Evolutionary conservation across 1,140 invertebrate genomes (phyloP).

Genomic region (Frieseomelitta varia): DNA sequence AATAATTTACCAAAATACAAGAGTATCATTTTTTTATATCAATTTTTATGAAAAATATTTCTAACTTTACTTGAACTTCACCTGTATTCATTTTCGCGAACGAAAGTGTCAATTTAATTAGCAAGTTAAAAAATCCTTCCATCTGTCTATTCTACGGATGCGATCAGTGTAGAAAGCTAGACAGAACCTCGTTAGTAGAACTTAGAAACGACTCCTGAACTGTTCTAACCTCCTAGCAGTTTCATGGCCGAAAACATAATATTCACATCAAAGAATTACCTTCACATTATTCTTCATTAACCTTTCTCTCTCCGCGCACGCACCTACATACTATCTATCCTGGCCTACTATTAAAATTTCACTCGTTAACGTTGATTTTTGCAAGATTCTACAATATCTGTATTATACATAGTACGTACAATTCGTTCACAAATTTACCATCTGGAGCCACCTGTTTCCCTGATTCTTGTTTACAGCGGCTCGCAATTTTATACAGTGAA

Average conservation of each 20-base stretch:
- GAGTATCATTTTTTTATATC: too few relatives aligned
- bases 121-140: not conserved
- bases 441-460: constrained; percentile 36
- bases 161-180: not conserved
- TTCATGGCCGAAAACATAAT: constrained; percentile 57
- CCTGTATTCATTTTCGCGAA: too few relatives aligned
- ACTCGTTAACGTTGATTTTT: not conserved
- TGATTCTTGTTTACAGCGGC: constrained; percentile 53
- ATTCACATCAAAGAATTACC: constrained; percentile 9
- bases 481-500: constrained; percentile 12
- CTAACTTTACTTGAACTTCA: too few relatives aligned
- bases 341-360: not conserved
- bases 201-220: constrained; percentile 30
- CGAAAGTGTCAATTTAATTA: not conserved
- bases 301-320: not conserved
- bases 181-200: constrained; percentile 7
- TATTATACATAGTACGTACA: not conserved
- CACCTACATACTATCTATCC: not conserved
- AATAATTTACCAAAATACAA: too few relatives aligned
- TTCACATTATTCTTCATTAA: too few relatives aligned
- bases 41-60: too few relatives aligned
- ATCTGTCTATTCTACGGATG: too few relatives aligned
- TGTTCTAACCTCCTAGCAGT: constrained; percentile 55
- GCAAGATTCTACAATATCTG: not conserved
- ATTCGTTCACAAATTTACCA: constrained; percentile 32